Base-by-base conservation (phyloP, 2,113 vertebrate species). In the Channa argus region DNA sequence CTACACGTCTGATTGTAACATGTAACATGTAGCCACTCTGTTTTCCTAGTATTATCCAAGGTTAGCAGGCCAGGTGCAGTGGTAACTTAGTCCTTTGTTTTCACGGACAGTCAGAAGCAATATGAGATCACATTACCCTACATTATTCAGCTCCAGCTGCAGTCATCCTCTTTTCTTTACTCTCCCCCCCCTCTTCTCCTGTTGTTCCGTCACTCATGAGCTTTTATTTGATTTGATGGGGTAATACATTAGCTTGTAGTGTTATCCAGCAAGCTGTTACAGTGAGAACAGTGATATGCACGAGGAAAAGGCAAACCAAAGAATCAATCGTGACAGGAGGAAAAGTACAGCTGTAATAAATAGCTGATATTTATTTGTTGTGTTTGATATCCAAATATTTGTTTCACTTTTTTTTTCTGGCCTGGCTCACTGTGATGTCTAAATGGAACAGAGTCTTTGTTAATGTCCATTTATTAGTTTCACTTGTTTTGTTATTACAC, bases 71-170 rank as follows among this genome's bases (percentile, higher is more conserved):
- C 90, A 91, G 88, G 89, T 89, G 84, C 74, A n/a, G 56, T 78
- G 63, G 89, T 91, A 92, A 92, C 88, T 78, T 49, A 61, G 75
- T 71, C 88, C 68, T 89, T 88, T 92, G 91, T 93, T 93, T 91
- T 83, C 71, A 82, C 63, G 67, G 52, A 70, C 77, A 86, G 90
- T 85, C 81, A 62, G 71, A 63, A 83, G 79, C 83, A 85, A 86
- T 86, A 84, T 71, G 81, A 89, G 92, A 86, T 94, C 92, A 90
- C 79, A 76, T 94, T 92, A 92, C 93, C 74, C 71, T 95, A 72
- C 87, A 95, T 94, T 94, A 95, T 95, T 95, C 83, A 94, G 86
- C 78, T 81, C 76, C 89, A 91, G 89, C 88, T 93, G 89, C 84
- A 80, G 82, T 79, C 63, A 52, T 45, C 82, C 37, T 75, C 24